Base-by-base conservation (phyloP, 2,888 invertebrate genomes). In the Campoplex nolae region DNA sequence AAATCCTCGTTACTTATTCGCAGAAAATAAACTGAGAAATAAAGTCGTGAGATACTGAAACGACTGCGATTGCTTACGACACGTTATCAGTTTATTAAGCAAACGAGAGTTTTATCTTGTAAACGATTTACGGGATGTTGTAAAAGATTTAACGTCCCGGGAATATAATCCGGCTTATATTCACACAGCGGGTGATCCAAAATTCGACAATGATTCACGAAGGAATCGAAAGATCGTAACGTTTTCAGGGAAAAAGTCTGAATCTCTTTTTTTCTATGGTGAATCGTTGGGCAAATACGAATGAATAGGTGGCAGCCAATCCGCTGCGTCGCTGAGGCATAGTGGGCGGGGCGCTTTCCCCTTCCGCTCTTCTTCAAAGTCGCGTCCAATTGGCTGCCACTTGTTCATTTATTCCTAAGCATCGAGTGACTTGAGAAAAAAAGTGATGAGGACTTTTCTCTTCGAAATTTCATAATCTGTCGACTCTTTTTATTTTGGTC, bases 91-190 rank as follows among this genome's bases (percentile, higher is more conserved):
- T 79, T 71, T 83, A 79, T 71, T 51, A 51, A 81, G 73, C 58
- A 81, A 86, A 81, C 76, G 38, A 56, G 62, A 42, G 51, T 80
- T 51, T 86, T 77, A 77, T 83, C 83, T 68, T 32, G 16, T n/a
- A 68, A 79, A 86, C 83, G 79, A 81, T 85, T 82, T 68, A 74
- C 48, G 42, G 62, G 28, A 23, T 28, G 8, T 70, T 62, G 35
- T 23, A 54, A 80, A n/a, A 4, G 23, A 32, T 56, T 54, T 77
- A 42, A 51, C 74, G 51, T 51, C 42, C 35, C 51, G 54, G 74
- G 23, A 70, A 82, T 70, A 78, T 48, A 62, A 75, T 79, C 74
- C 13, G 23, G 18, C 48, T 51, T 48, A 28, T 48, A 67, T 35
- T 38, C 38, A 35, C 35, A 62, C 48, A 28, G 9, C 32, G 48